phyloP scores from a whole-genome alignment of 2,888 invertebrate genomes.

The Falcaria lacertinaria region DNA sequence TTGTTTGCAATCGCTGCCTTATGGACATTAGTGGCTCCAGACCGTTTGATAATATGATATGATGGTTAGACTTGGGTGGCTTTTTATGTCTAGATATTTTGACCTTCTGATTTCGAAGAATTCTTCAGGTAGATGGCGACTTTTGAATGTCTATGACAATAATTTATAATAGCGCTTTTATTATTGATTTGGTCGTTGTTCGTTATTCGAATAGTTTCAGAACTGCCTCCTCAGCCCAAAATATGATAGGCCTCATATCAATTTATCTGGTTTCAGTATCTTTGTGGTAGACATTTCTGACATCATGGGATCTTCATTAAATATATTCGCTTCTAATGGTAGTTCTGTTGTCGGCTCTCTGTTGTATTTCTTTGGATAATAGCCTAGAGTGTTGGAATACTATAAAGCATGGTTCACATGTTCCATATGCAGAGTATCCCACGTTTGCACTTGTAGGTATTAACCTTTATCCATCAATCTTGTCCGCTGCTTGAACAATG shows the following conservation, averaged over 20 bases:
- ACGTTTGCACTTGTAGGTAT: conserved; percentile 47
- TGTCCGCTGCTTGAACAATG: conserved; percentile 46
- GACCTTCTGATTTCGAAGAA: conserved; percentile 32
- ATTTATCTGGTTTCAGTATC: too few relatives aligned
- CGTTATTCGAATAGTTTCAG: too few relatives aligned
- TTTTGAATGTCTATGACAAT: not conserved
- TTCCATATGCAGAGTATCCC: conserved; percentile 63
- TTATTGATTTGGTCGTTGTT: too few relatives aligned
- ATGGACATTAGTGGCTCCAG: conserved; percentile 42
- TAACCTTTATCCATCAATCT: conserved; percentile 55
- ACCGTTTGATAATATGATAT: conserved; percentile 29
- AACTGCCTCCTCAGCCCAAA: too few relatives aligned
- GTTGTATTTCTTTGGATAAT: not conserved
- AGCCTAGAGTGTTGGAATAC: not conserved
- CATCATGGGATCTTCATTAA: not conserved
- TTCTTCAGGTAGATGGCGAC: conserved; percentile 6
- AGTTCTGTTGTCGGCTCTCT: too few relatives aligned
- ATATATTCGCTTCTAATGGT: not conserved
- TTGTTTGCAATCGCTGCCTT: conserved; percentile 49
- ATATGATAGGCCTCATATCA: too few relatives aligned
- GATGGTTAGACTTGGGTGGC: conserved; percentile 34
- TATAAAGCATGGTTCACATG: conserved; percentile 51
- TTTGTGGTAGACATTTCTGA: too few relatives aligned
- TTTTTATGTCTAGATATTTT: conserved; percentile 20
- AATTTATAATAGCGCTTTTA: too few relatives aligned